Conservation (phyloP, 1,140 invertebrate species). For the Oryctes rhinoceros region DNA sequence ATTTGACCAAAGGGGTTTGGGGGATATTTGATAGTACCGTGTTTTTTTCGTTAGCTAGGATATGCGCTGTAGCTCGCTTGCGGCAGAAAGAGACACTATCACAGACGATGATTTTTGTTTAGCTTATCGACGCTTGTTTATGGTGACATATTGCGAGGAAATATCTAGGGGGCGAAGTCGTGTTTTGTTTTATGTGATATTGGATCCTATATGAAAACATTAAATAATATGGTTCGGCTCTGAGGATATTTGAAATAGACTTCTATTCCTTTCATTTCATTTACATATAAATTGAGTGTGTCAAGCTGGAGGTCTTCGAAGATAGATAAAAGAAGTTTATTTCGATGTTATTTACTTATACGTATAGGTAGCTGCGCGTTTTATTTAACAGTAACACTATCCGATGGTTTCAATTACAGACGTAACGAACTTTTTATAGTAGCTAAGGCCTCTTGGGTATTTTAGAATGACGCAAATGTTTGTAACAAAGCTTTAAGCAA, state of each 20-base stretch:
- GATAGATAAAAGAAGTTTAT: not conserved
- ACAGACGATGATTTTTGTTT: constrained; percentile 49
- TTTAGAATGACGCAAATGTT: no score
- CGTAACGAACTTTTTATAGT: no score
- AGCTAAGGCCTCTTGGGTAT: no score
- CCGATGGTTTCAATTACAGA: no score
- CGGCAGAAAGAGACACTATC: constrained; percentile 42
- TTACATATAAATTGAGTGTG: constrained; percentile 20
- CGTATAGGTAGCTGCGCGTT: not conserved
- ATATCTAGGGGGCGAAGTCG: constrained; percentile 45
- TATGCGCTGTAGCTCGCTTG: constrained; percentile 6
- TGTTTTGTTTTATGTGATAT: constrained; percentile 52
- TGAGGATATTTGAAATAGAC: constrained; percentile 26
- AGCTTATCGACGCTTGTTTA: constrained; percentile 52
- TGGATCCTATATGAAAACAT: constrained; percentile 49
- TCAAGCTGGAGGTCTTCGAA: not conserved
- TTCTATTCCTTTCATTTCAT: constrained; percentile 34
- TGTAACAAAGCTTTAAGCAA: no score
- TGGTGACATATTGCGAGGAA: constrained; percentile 50
- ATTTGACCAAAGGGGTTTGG: constrained; percentile 32
- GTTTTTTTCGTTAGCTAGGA: constrained; percentile 37
- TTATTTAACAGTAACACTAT: no score
- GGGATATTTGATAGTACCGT: constrained; percentile 30
- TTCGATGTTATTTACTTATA: not conserved
- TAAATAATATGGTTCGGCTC: constrained; percentile 39